phyloP scores from a whole-genome alignment of 1,140 invertebrate species.

The Bombus vancouverensis region DNA sequence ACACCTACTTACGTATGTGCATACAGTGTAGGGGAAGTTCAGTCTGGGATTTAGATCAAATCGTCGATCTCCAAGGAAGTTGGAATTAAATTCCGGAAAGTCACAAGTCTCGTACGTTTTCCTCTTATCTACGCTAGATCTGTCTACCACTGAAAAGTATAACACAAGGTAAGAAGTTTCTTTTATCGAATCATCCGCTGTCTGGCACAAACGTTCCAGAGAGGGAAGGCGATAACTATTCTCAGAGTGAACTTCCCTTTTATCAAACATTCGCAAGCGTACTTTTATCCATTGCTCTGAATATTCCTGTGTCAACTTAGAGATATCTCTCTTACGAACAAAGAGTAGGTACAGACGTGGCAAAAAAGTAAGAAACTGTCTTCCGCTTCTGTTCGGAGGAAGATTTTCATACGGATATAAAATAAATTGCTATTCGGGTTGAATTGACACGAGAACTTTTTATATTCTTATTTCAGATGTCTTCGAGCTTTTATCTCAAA shows the following conservation, averaged over 20 bases:
- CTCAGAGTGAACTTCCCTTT: background rate
- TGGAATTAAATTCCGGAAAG: conserved; percentile 28
- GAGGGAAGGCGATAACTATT: too few relatives aligned
- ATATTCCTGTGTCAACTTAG: background rate
- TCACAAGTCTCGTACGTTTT: conserved; percentile 13
- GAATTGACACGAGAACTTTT: background rate
- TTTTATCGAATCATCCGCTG: conserved; percentile 5
- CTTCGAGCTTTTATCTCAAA: background rate
- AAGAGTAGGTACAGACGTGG: background rate
- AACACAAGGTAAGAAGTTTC: conserved; percentile 4
- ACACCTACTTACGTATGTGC: conserved; percentile 14
- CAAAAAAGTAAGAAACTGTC: background rate
- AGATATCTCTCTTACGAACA: background rate
- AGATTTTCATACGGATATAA: background rate
- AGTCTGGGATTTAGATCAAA: conserved; percentile 33
- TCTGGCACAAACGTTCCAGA: background rate
- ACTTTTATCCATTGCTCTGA: background rate
- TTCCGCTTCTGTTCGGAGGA: background rate
- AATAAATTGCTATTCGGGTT: background rate
- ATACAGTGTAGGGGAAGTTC: background rate
- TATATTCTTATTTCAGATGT: background rate
- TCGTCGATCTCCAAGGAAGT: conserved; percentile 13
- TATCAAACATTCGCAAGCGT: background rate
- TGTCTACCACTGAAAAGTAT: conserved; percentile 4
- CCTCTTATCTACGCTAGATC: background rate